Percentiles rank a stretch among this genome's conserved stretches.
These are phyloP conservation scores for Yponomeuta sedellus DNA, from an alignment of 2,888 invertebrate species.

Conservation along the genomic window DNA sequence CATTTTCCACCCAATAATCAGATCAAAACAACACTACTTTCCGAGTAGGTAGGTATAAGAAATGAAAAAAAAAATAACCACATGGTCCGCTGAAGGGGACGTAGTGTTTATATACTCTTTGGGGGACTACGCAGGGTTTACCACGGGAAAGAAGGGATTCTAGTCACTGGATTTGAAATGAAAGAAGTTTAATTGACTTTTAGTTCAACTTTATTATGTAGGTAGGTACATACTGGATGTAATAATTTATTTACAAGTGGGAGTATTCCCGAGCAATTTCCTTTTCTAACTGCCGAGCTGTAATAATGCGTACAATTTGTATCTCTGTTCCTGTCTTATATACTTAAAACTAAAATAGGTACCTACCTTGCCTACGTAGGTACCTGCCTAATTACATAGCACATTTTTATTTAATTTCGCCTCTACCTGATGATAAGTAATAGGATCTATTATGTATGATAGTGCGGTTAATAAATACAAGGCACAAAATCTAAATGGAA, in stretches of 20 bases:
- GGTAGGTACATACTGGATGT: constrained; percentile 8
- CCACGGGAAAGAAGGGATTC: too few relatives aligned
- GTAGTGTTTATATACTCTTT: too few relatives aligned
- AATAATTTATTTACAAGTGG: constrained; percentile 63
- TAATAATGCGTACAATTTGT: background rate
- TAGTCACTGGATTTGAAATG: background rate
- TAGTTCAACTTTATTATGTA: constrained; percentile 10
- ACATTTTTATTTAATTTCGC: background rate
- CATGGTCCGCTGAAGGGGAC: too few relatives aligned
- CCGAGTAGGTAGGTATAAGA: too few relatives aligned
- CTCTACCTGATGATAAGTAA: background rate
- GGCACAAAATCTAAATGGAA: constrained; percentile 26
- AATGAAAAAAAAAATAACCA: too few relatives aligned
- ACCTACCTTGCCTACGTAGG: background rate
- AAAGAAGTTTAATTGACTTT: background rate
- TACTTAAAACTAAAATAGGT: constrained; percentile 8
- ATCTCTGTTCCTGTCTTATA: constrained; percentile 1
- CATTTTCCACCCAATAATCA: too few relatives aligned
- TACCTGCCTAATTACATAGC: background rate
- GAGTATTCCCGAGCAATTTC: constrained; percentile 27
- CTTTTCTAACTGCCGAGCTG: constrained; percentile 3
- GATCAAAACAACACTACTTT: too few relatives aligned
- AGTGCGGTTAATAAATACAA: constrained; percentile 29
- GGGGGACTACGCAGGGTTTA: too few relatives aligned
- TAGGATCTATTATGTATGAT: background rate